Base-by-base conservation (phyloP, 2,797 vertebrate species). In the Thaleichthys pacificus region DNA sequence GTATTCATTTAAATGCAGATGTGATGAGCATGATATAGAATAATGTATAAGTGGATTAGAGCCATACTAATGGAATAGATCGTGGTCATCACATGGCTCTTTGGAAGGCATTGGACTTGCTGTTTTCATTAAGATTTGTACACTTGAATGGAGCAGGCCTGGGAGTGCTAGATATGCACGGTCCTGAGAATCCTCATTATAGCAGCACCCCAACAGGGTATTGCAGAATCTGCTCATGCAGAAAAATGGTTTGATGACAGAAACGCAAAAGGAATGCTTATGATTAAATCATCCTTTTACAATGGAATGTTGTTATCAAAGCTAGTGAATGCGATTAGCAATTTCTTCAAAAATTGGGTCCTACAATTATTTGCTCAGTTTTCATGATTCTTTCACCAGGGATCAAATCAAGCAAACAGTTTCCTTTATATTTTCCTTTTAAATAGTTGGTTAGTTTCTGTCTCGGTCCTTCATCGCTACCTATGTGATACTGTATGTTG, bases 91-190 rank as follows among this genome's bases (percentile, higher is more conserved):
- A 51, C 64, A 9, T 32, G 17, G 30, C 15, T 28, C 24, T 4
- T 49, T n/a, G 5, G 65, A 49, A 22, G 9, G 9, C 19, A 38
- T 64, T 3, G 26, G 7, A 49, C 11, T 47, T 66, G 64, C 64
- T 66, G 42, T 66, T 51, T 14, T 26, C 42, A 51, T 49, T 51
- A 6, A 14, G 42, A 5, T 15, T 12, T 26, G 42, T 66, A 17
- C 22, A 28, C 42, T 24, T 66, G 42, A 26, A 6, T 66, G 65
- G 42, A 66, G 22, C 26, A 66, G 21, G 3, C 49, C 42, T 49
- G 65, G 21, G 65, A 66, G 22, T 49, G 38, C 14, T 51, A 51
- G 22, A 66, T 51, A 66, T 51, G 42, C 65, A 49, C 8, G 15
- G 38, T 42, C 42, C 22, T 17, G 22, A 42, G 12, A 26, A 49